Base-by-base conservation (phyloP, 2,797 vertebrate genomes). In the Anableps anableps region DNA sequence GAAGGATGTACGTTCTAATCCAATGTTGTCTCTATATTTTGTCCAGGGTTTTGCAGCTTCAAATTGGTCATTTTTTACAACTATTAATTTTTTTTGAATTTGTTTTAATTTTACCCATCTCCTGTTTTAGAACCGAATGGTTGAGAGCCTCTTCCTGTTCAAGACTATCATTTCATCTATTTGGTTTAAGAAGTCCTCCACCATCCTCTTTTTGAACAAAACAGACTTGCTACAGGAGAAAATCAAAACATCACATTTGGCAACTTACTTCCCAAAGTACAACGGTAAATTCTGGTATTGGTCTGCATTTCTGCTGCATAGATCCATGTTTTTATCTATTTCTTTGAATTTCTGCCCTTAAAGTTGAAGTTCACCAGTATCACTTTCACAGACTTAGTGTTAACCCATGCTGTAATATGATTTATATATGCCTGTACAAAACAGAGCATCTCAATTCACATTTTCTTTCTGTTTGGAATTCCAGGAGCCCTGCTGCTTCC, bases 151-250 rank as follows among this genome's bases (percentile, higher is more conserved):
- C 48, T 96, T 96, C 72, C 92, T 98, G 89, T 97, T 98, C 94
- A 96, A 93, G 92, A 97, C 96, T 73, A 96, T 98, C 84, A 93
- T 97, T 77, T 95, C 91, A 13, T 97, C 94, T 26, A 47, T 75
- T 0, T 98, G 96, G 96, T 98, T 99, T 93, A 91, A 95, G 58
- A 96, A 97, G 10, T 96, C 96, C 26, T 97, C 97, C 47, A 94
- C 96, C 79, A 98, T 97, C 90, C 94, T 98, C 75, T 98, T 98
- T 90, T 94, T 98, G 82, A 99, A 98, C 92, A 97, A 98, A 93
- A 98, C 94, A 26, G 97, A 98, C 92, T 89, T 98, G 86, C 91
- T 97, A 51, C 86, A 96, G 79, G 97, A 99, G 90, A 99, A 98
- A 91, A 97, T 98, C 75, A 78, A 82, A 80, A 85, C 94, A 21